These are phyloP conservation scores for Ashinkailepas kermadecensis DNA, from an alignment of 2,888 invertebrate species.

Conservation along the genomic window DNA sequence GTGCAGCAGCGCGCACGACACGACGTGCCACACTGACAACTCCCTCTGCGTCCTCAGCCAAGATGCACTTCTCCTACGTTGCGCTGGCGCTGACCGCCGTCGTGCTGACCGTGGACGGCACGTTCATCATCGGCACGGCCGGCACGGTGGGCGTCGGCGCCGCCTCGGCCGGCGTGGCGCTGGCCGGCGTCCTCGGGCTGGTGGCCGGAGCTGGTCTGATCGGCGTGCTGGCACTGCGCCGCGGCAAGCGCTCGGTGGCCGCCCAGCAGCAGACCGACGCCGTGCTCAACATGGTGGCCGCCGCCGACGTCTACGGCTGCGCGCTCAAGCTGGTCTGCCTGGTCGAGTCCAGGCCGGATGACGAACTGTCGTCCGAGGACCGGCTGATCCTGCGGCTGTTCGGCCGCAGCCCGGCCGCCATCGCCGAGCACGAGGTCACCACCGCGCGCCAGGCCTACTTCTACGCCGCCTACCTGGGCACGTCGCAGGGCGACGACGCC, in stretches of 20 bases:
- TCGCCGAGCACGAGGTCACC: slow-evolving; percentile 5
- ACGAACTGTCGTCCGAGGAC: background rate
- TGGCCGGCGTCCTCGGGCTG: slow-evolving; percentile 11
- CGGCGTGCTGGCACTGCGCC: background rate
- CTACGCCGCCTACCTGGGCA: slow-evolving; percentile 19
- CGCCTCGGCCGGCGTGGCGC: background rate
- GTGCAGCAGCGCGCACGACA: no score
- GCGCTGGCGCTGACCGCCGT: background rate
- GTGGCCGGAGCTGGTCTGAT: background rate
- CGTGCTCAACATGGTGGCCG: slow-evolving; percentile 7
- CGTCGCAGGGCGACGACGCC: background rate
- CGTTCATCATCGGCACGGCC: background rate
- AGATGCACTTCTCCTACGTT: background rate
- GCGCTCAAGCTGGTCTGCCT: slow-evolving; percentile 19
- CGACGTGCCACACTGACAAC: no score
- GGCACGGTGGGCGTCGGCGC: background rate
- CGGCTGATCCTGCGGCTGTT: background rate
- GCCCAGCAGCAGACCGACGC: background rate
- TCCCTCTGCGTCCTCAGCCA: background rate
- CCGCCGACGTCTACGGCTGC: slow-evolving; percentile 17
- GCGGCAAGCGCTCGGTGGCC: background rate
- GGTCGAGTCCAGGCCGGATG: background rate
- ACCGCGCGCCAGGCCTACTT: slow-evolving; percentile 1
- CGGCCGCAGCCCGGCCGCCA: background rate
- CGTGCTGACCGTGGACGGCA: background rate